phyloP scores from a whole-genome alignment of 2,888 invertebrate genomes.

The Noctua comes region DNA sequence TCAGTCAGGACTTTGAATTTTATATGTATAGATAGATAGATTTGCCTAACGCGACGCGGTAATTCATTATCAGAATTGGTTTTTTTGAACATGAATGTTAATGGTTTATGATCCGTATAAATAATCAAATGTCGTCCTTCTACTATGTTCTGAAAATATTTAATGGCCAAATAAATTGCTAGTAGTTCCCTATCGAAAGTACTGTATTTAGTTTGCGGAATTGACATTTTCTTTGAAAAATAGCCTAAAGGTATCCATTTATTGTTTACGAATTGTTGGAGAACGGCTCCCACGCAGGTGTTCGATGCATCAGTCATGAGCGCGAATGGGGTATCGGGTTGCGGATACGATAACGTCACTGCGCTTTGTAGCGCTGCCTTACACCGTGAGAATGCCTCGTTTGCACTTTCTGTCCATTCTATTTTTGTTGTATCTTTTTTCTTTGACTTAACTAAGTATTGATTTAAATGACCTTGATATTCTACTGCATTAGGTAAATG shows the following conservation, averaged over 20 bases:
- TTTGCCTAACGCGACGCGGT: too few species aligned
- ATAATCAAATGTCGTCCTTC: too few species aligned
- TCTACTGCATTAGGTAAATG: background rate
- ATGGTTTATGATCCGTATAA: too few species aligned
- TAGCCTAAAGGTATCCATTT: background rate
- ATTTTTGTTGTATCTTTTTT: too few species aligned
- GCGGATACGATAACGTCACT: too few species aligned
- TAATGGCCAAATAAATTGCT: background rate
- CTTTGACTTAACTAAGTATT: too few species aligned
- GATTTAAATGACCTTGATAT: background rate
- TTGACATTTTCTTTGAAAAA: conserved; percentile 12
- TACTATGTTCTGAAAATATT: background rate
- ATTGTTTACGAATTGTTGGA: background rate
- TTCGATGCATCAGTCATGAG: background rate
- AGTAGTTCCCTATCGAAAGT: conserved; percentile 1
- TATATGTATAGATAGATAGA: too few species aligned
- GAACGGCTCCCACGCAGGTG: conserved; percentile 6
- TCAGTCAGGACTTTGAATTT: too few species aligned
- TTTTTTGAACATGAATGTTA: too few species aligned
- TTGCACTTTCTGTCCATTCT: background rate
- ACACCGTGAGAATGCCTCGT: background rate
- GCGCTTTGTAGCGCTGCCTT: background rate
- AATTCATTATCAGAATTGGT: too few species aligned
- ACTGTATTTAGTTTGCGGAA: conserved; percentile 16
- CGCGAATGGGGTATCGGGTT: too few species aligned